These are phyloP conservation scores for Petaurus breviceps DNA, from an alignment of 2,113 vertebrate species.

Conservation along the genomic window DNA sequence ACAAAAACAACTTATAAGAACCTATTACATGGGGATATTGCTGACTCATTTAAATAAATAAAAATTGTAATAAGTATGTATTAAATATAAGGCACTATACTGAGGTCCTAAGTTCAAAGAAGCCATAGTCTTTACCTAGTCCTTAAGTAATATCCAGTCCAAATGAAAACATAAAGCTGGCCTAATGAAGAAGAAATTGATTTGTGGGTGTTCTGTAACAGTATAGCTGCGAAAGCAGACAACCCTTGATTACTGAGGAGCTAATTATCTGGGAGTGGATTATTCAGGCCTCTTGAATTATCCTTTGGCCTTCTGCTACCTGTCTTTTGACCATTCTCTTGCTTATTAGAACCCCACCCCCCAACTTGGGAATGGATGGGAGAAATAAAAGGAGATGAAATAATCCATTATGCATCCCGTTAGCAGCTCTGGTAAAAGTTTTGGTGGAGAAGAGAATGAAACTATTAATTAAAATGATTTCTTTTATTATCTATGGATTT, in stretches of 20 bases:
- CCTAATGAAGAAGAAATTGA: background rate
- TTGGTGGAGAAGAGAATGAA: constrained; percentile 13
- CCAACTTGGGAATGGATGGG: background rate
- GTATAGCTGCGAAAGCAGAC: background rate
- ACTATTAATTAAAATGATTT: constrained; percentile 40
- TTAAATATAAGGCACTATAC: background rate
- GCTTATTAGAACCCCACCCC: background rate
- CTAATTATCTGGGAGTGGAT: constrained; percentile 9
- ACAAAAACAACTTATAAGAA: background rate
- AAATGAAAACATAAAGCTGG: background rate
- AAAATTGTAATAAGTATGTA: background rate
- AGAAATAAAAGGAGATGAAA: constrained; percentile 11
- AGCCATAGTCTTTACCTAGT: background rate
- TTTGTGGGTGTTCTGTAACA: background rate
- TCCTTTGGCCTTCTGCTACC: background rate
- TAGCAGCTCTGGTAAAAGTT: constrained; percentile 57
- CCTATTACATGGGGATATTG: background rate
- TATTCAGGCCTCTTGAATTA: background rate
- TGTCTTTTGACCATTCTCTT: constrained; percentile 23
- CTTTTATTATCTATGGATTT: constrained; percentile 62
- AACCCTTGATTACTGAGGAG: constrained; percentile 1
- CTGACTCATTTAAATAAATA: background rate
- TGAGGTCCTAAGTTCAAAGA: background rate
- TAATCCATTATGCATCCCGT: constrained; percentile 31
- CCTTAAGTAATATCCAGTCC: background rate